Base-by-base conservation (phyloP, 2,888 invertebrate species). In the Lasioglossum oenotherae region DNA sequence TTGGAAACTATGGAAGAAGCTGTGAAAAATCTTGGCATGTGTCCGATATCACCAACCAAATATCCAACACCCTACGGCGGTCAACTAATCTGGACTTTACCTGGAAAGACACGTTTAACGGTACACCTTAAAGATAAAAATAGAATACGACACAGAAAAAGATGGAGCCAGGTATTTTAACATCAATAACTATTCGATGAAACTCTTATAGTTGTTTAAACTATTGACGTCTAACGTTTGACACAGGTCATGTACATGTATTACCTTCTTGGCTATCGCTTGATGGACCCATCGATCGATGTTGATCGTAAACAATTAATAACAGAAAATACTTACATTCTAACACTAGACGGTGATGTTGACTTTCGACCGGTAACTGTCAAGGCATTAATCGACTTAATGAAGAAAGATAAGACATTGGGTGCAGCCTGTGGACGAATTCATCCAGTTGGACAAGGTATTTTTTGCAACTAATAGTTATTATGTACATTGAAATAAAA, bases 161-260 rank as follows among this genome's bases (percentile, higher is more conserved):
- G 99, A 84, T 99, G 99, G 99, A 98, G 98, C 75, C 99, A 99
- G 96, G 97, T 97, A 92, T 80, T 14, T 77, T 53, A 44, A 57
- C 31, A 14, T 72, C 16, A 67, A 44, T 60, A 74, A 0, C 60
- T 12, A 53, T 19, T 16, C 19, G 53, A 74, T 46, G 16, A 69
- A 44, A 75, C 44, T 80, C 1, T 73, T 14, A 12, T 3, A 12
- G 10, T 35, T n/a, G 35, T 35, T 38, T 71, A 46, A 46, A 46
- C 12, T 79, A 60, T 8, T 27, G 46, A 23, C 5, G 4, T 38
- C 57, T 69, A 77, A 74, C 57, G 49, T 5, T 60, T 6, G 4
- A 35, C n/a, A 19, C 85, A 96, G 96, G 97, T 97, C 16, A 98
- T 98, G 98, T 98, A 98, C 95, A 98, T 98, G 98, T 98, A 98